Evolutionary conservation across 2,888 invertebrate genomes (phyloP).

Genomic region (Macrosoma leucophasiata): DNA sequence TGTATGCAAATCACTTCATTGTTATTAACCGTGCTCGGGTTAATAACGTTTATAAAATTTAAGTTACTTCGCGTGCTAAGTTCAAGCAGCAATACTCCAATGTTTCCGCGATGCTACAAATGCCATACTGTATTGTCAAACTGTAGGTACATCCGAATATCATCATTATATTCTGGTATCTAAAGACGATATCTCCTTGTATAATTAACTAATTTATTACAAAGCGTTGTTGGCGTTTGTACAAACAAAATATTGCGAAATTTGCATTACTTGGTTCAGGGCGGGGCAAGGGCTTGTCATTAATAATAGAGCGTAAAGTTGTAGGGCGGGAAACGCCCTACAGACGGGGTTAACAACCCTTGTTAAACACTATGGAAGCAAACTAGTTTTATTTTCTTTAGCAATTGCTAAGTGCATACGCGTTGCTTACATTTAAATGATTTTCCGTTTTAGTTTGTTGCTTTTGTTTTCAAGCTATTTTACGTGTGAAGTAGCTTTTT

Average conservation of each 20-base stretch:
- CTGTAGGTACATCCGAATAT: too few species aligned
- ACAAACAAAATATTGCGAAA: conserved; percentile 65
- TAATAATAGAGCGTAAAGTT: conserved; percentile 70
- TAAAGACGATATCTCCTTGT: conserved; percentile 17
- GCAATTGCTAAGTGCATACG: conserved; percentile 51
- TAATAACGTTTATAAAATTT: conserved; percentile 34
- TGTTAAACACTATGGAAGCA: conserved; percentile 43
- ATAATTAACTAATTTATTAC: conserved; percentile 28
- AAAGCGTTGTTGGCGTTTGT: conserved; percentile 30
- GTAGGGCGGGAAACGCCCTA: conserved; percentile 60
- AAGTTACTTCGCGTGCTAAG: conserved; percentile 35
- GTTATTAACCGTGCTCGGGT: conserved; percentile 31
- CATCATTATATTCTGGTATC: too few species aligned
- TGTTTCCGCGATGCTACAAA: too few species aligned
- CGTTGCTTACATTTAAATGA: conserved; percentile 48
- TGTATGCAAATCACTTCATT: conserved; percentile 59
- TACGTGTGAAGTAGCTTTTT: too few species aligned
- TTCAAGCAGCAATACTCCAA: too few species aligned
- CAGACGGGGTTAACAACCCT: conserved; percentile 64
- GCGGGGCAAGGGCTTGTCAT: conserved; percentile 64
- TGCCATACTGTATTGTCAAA: too few species aligned
- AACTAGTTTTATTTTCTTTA: conserved; percentile 52
- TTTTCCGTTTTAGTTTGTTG: too few species aligned
- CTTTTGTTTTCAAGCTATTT: too few species aligned
- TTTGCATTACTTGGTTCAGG: conserved; percentile 63